Conservation (phyloP, 1,140 invertebrate genomes). For the Pararge aegeria region DNA sequence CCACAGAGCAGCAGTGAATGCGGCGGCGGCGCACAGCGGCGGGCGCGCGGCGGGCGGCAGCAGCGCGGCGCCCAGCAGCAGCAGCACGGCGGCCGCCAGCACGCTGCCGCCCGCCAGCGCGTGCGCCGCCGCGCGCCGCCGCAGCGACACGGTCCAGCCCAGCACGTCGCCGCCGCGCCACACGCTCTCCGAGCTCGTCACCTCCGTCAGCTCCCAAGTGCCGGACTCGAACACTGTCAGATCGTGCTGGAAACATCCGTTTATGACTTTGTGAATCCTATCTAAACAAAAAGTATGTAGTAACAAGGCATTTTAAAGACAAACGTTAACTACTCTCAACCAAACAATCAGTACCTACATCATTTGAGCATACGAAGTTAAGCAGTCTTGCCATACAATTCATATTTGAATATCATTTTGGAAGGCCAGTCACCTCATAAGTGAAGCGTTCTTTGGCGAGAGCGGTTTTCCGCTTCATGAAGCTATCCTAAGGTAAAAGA, state of each 20-base stretch:
- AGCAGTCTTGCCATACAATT: too few relatives aligned
- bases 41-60: conserved; percentile 43
- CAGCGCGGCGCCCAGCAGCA: conserved; percentile 43
- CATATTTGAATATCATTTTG: too few relatives aligned
- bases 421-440: too few relatives aligned
- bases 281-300: too few relatives aligned
- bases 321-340: too few relatives aligned
- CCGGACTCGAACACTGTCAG: conserved; percentile 49
- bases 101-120: conserved; percentile 35
- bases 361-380: too few relatives aligned
- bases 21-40: conserved; percentile 45
- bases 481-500: too few relatives aligned
- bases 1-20: conserved; percentile 48
- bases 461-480: too few relatives aligned
- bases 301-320: too few relatives aligned
- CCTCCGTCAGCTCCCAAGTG: conserved; percentile 47
- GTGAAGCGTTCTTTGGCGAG: too few relatives aligned
- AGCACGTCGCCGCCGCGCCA: conserved; percentile 33
- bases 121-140: conserved; percentile 51
- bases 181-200: conserved; percentile 19
- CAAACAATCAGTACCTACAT: too few relatives aligned
- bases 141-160: conserved; percentile 25
- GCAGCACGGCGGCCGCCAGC: conserved; percentile 33
- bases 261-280: too few relatives aligned
- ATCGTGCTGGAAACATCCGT: conserved; percentile 27